These are phyloP conservation scores for Hemichromis elongatus DNA, from an alignment of 2,113 vertebrate species.

Conservation along the genomic window DNA sequence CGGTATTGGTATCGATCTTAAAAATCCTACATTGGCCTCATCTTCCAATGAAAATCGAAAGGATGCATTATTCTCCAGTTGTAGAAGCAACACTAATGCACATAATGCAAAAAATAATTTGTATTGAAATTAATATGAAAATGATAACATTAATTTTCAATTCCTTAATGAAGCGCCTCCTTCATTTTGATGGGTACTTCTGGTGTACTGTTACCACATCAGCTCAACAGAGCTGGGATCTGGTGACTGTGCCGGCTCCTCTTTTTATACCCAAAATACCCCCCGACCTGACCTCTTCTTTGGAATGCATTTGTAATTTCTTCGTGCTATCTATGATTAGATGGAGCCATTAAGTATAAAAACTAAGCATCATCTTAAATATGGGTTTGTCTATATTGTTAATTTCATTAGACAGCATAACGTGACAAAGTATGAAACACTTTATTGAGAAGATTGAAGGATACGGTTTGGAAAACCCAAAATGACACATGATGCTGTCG, in stretches of 20 bases:
- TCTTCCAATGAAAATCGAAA: not conserved
- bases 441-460: not conserved
- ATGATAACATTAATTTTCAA: not conserved
- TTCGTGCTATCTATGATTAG: not conserved
- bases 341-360: not conserved
- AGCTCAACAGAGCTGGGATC: not conserved
- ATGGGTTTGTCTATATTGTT: not conserved
- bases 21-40: not conserved
- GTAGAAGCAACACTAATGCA: not conserved
- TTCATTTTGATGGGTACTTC: not conserved
- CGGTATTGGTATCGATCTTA: not conserved
- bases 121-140: not conserved
- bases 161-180: not conserved
- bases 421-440: not conserved
- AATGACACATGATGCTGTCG: not conserved
- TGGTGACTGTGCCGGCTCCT: not conserved
- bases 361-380: not conserved
- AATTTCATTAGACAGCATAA: not conserved
- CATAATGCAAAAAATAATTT: not conserved
- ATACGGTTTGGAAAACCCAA: not conserved
- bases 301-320: not conserved
- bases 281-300: not conserved
- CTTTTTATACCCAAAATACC: not conserved
- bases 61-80: not conserved
- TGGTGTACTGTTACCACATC: not conserved